These are phyloP conservation scores for Sthenelais limicola DNA, from an alignment of 2,888 invertebrate species.

Conservation along the genomic window DNA sequence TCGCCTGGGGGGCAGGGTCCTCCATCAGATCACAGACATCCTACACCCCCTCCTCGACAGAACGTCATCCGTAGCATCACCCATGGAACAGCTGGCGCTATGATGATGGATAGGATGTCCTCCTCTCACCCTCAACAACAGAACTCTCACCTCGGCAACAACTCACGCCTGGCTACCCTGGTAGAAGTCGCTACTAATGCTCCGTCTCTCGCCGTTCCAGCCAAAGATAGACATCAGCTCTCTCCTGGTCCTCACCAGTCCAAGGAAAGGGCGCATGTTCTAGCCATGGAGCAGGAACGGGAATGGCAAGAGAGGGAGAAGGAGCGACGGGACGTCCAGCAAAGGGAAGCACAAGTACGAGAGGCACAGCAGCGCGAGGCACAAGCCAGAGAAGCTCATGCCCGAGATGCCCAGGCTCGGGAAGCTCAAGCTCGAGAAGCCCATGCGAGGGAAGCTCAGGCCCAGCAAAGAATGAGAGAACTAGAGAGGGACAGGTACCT, in stretches of 20 bases:
- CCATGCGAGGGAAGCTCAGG: slow-evolving; percentile 20
- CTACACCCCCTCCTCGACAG: slow-evolving; percentile 73
- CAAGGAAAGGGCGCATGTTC: slow-evolving; percentile 26
- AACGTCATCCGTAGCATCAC: slow-evolving; percentile 80
- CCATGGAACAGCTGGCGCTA: slow-evolving; percentile 28
- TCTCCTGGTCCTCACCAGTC: slow-evolving; percentile 11
- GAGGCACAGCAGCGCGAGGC: slow-evolving; percentile 13
- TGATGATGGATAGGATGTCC: slow-evolving; percentile 49
- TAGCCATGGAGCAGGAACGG: slow-evolving; percentile 52
- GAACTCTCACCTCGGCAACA: slow-evolving; percentile 32
- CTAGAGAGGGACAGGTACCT: too few relatives aligned
- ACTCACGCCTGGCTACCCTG: slow-evolving; percentile 81
- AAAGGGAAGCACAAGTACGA: too few relatives aligned
- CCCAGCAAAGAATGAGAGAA: slow-evolving; percentile 10
- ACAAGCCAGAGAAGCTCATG: slow-evolving; percentile 9
- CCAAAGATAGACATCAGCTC: slow-evolving; percentile 30
- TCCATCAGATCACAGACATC: slow-evolving; percentile 50
- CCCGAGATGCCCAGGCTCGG: slow-evolving; percentile 8
- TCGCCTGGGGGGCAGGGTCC: slow-evolving; percentile 57
- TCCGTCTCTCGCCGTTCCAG: slow-evolving; percentile 87
- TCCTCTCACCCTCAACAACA: slow-evolving; percentile 6
- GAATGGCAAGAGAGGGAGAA: slow-evolving; percentile 31
- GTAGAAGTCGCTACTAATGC: slow-evolving; percentile 95
- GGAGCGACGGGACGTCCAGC: slow-evolving; percentile 32
- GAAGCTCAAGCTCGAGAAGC: slow-evolving; percentile 18